These are phyloP conservation scores for Porites lutea DNA, from an alignment of 64 coral and sea anemone species.

Conservation along the genomic window DNA sequence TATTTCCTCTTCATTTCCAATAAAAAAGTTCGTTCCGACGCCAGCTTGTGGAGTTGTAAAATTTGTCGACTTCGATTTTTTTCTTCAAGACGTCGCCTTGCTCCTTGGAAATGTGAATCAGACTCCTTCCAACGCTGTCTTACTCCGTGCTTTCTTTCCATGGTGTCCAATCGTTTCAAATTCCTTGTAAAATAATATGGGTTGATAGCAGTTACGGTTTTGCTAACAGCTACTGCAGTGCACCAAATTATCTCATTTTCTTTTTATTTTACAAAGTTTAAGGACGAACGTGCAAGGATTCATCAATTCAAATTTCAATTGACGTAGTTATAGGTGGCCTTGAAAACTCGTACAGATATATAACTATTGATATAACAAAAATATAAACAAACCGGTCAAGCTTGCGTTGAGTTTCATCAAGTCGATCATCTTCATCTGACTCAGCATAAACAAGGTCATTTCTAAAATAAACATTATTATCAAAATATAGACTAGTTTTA, in stretches of 20 bases:
- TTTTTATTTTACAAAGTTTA: no score
- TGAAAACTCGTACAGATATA: background rate
- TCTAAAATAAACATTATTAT: background rate
- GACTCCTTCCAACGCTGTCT: background rate
- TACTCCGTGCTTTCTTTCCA: background rate
- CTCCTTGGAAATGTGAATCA: background rate
- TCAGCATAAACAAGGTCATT: slow-evolving; percentile 5
- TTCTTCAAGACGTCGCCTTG: background rate
- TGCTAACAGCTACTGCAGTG: background rate
- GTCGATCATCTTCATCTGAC: background rate
- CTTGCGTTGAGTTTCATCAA: background rate
- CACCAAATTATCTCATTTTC: background rate
- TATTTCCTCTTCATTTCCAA: slow-evolving; percentile 1
- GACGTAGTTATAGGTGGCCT: background rate
- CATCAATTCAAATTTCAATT: no score
- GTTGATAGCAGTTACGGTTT: background rate
- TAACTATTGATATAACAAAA: background rate
- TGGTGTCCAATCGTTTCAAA: background rate
- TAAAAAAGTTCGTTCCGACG: background rate
- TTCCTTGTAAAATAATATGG: background rate
- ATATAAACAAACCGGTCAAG: background rate
- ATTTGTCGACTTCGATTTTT: background rate
- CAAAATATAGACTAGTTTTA: background rate
- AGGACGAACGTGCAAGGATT: no score
- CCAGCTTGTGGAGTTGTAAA: background rate